These are phyloP conservation scores for Idaea aversata DNA, from an alignment of 2,888 invertebrate genomes.

Conservation along the genomic window DNA sequence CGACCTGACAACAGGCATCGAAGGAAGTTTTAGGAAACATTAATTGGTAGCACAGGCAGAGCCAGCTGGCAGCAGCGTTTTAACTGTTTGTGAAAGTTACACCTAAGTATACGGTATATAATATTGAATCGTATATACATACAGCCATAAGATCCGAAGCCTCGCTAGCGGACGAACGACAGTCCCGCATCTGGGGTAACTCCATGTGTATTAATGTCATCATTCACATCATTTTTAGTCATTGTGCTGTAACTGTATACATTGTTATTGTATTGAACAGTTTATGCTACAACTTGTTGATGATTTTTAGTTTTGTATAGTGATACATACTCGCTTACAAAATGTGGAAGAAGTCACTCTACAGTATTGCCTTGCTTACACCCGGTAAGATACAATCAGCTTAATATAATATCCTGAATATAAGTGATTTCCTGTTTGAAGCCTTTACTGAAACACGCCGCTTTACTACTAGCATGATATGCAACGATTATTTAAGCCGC, in stretches of 20 bases:
- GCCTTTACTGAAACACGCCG: slow-evolving; percentile 71
- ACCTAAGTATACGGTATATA: slow-evolving; percentile 20
- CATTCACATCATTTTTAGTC: slow-evolving; percentile 66
- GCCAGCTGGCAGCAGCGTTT: not conserved
- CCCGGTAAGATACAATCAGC: slow-evolving; percentile 79
- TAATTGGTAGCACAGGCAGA: slow-evolving; percentile 40
- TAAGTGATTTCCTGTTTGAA: slow-evolving; percentile 72
- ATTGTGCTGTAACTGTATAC: slow-evolving; percentile 73
- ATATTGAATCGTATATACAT: slow-evolving; percentile 13
- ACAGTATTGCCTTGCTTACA: slow-evolving; percentile 80
- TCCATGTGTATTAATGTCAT: slow-evolving; percentile 61
- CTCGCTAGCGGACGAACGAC: slow-evolving; percentile 7
- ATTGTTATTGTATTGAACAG: slow-evolving; percentile 69
- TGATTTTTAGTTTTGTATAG: slow-evolving; percentile 78
- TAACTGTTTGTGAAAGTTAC: slow-evolving; percentile 23
- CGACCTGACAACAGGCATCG: slow-evolving; percentile 47
- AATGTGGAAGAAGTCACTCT: slow-evolving; percentile 79
- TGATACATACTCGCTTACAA: slow-evolving; percentile 79
- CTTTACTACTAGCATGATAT: slow-evolving; percentile 47
- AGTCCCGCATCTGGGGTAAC: slow-evolving; percentile 32
- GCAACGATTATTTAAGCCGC: slow-evolving; percentile 36
- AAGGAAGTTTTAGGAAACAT: slow-evolving; percentile 38
- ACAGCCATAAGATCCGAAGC: slow-evolving; percentile 4
- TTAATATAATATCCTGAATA: slow-evolving; percentile 78
- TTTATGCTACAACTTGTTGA: slow-evolving; percentile 77